Conservation (phyloP, 2,797 vertebrate species). For the Alauda arvensis region DNA sequence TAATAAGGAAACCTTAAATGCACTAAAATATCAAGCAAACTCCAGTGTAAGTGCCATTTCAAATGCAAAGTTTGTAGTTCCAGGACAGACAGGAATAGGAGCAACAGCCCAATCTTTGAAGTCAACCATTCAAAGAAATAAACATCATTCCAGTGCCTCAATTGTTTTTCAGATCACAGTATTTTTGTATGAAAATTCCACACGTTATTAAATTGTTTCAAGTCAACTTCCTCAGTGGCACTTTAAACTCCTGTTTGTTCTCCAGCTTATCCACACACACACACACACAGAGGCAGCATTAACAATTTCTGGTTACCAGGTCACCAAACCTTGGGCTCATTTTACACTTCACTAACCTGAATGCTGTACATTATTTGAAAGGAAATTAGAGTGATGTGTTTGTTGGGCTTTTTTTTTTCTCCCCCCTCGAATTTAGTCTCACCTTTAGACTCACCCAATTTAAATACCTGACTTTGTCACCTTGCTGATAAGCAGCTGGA, state of each 20-base stretch:
- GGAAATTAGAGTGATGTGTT: not conserved
- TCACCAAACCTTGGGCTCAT: conserved; percentile 45
- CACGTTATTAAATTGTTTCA: not conserved
- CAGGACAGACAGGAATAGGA: not conserved
- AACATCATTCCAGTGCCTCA: not conserved
- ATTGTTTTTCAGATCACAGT: not conserved
- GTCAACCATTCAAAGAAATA: conserved; percentile 16
- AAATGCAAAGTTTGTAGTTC: not conserved
- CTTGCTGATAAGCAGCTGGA: conserved; percentile 2
- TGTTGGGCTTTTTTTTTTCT: fast-evolving
- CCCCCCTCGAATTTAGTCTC: not conserved
- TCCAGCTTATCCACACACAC: conserved; percentile 20
- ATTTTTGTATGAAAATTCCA: conserved; percentile 20
- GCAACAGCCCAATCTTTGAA: not conserved
- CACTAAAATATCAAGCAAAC: not conserved
- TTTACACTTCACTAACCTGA: conserved; percentile 48
- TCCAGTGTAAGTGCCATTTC: not conserved
- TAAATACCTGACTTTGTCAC: not conserved
- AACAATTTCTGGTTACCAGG: conserved; percentile 49
- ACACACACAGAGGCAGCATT: not conserved
- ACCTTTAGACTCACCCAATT: not conserved
- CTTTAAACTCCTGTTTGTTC: not conserved
- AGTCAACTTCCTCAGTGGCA: conserved; percentile 5
- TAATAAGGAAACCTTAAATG: conserved; percentile 38
- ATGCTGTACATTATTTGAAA: conserved; percentile 2